Base-by-base conservation (phyloP, 2,888 invertebrate genomes). In the Craniophora ligustri region DNA sequence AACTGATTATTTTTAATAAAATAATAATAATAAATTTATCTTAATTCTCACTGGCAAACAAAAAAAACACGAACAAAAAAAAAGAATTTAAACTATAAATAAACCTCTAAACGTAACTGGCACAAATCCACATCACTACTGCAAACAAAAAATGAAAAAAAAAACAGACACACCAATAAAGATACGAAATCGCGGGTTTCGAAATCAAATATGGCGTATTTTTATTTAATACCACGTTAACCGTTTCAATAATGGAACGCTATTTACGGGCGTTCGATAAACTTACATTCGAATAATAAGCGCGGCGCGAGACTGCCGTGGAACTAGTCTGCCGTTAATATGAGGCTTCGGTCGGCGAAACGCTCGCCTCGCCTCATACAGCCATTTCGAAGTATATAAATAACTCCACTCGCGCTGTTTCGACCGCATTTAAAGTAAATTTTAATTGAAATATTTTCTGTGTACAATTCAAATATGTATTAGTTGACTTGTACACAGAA, bases 361-460 rank as follows among this genome's bases (percentile, higher is more conserved):
- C 68, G 61, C 41, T 59, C 65, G 54, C 41, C 41, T 59, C 65
- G 54, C 41, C 47, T 60, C 71, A 60, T 61, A 61, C 72, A 67
- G 56, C 66, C 64, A 64, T 72, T 73, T 51, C 64, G 45, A 73
- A 68, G 71, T 70, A 67, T 72, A 72, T 72, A 74, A 72, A 72
- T 72, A 72, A 65, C 72, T 57, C 54, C 57, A 55, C 61, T 53
- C 63, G 59, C 50, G 73, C 70, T 70, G 57, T 63, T 62, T 30
- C 48, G 51, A 50, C 36, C 51, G 68, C 56, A 50, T 62, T 57
- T 58, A 56, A 71, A 74, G 60, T 62, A 65, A 74, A 74, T 61
- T n/a, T 67, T 51, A 66, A 70, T 58, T 60, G 57, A 48, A 58
- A 58, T 71, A 61, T 70, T 55, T 63, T 66, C 59, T 64, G 51